A percentile compares a stretch with the other conserved stretches of the same genome.
Evolutionary conservation across 2,888 invertebrate genomes (phyloP).

Genomic region (Harpalus rubripes): DNA sequence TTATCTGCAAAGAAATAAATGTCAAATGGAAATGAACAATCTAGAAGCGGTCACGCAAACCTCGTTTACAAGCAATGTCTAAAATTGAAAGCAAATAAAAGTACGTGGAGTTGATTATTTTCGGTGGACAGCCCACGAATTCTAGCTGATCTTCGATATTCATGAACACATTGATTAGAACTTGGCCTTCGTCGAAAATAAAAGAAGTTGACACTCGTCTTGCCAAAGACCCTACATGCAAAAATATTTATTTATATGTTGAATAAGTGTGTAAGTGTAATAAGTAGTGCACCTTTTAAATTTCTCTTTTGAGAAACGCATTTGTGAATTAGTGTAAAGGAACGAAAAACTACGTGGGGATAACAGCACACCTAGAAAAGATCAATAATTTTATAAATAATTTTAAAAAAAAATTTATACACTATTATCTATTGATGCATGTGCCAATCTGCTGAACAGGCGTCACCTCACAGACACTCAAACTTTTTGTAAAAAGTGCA

Average conservation of each 20-base stretch:
- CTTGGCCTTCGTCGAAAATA: conserved; percentile 62
- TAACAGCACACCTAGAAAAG: conserved; percentile 63
- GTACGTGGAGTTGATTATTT: conserved; percentile 61
- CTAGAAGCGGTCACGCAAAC: conserved; percentile 27
- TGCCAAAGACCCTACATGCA: conserved; percentile 50
- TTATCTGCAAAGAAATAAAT: conserved; percentile 56
- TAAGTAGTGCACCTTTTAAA: conserved; percentile 49
- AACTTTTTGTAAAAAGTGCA: too few relatives aligned
- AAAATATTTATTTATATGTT: conserved; percentile 13
- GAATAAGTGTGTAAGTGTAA: not conserved
- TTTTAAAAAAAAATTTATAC: too few relatives aligned
- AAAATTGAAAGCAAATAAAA: conserved; percentile 57
- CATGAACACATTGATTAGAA: conserved; percentile 61
- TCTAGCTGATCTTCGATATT: conserved; percentile 65
- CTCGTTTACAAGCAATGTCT: conserved; percentile 64
- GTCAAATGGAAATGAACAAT: conserved; percentile 32
- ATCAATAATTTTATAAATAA: not conserved
- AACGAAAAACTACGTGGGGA: conserved; percentile 63
- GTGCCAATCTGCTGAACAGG: too few relatives aligned
- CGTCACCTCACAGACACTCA: too few relatives aligned
- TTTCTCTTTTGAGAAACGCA: conserved; percentile 63
- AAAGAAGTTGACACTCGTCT: conserved; percentile 58
- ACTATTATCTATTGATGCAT: too few relatives aligned
- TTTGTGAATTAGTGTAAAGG: conserved; percentile 65
- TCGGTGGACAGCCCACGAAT: conserved; percentile 60